Conservation (phyloP, 2,888 invertebrate species). For the Heliconius aoede region DNA sequence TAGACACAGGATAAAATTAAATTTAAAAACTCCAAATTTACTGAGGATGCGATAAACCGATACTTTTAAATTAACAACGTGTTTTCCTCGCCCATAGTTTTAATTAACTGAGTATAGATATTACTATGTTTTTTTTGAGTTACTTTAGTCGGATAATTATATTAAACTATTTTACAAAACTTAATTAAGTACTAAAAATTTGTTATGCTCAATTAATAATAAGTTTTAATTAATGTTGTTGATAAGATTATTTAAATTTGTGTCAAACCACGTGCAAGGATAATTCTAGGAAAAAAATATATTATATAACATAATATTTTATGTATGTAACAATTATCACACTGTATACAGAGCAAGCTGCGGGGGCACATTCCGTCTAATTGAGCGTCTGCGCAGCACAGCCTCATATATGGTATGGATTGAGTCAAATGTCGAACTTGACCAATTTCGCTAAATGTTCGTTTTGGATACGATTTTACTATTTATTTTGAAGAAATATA, state of each 20-base stretch:
- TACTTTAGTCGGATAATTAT: too few relatives aligned
- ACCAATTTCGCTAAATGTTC: slow-evolving; percentile 70
- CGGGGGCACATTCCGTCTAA: slow-evolving; percentile 78
- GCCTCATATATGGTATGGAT: slow-evolving; percentile 68
- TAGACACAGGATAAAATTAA: not conserved
- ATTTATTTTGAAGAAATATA: not conserved
- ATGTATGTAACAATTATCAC: slow-evolving; percentile 51
- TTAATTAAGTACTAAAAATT: not conserved
- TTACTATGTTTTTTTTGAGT: not conserved
- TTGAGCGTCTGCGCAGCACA: slow-evolving; percentile 71
- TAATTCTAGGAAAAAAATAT: too few relatives aligned
- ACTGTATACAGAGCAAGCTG: slow-evolving; percentile 64
- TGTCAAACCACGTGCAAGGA: too few relatives aligned
- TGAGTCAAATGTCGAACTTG: slow-evolving; percentile 57
- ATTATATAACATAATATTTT: not conserved
- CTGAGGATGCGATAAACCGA: not conserved
- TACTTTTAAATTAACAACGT: not conserved
- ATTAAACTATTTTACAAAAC: too few relatives aligned
- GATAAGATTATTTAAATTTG: too few relatives aligned
- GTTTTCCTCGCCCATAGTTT: not conserved
- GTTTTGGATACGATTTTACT: slow-evolving; percentile 30
- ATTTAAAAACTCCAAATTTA: not conserved
- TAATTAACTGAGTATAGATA: not conserved
- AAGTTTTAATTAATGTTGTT: too few relatives aligned
- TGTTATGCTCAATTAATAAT: too few relatives aligned